Conservation (phyloP, 2,797 vertebrate genomes). For the Salmo trutta region DNA sequence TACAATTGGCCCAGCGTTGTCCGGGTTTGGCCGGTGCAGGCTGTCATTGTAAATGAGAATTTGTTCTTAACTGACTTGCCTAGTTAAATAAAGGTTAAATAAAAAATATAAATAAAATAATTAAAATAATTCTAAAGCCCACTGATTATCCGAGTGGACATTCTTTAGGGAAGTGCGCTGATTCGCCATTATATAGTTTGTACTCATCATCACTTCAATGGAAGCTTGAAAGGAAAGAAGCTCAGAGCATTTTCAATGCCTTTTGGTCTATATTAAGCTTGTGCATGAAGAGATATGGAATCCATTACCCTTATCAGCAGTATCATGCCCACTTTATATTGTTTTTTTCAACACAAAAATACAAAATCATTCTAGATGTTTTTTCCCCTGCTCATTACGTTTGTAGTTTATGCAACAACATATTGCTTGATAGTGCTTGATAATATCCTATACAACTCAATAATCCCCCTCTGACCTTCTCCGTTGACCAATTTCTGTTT, state of each 20-base stretch:
- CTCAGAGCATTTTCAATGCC: constrained; percentile 9
- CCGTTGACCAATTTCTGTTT: constrained; percentile 12
- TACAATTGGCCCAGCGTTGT: no score
- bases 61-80: no score
- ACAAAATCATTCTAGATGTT: background rate
- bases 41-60: no score
- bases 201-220: constrained; percentile 18
- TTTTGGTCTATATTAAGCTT: no score
- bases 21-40: no score
- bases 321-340: background rate
- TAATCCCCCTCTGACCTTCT: constrained; percentile 19
- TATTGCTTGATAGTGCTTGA: background rate
- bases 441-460: background rate
- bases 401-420: constrained; percentile 2
- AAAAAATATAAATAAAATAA: no score
- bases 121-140: background rate
- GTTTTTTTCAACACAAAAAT: background rate
- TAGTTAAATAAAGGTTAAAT: no score
- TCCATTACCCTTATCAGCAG: no score
- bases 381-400: background rate
- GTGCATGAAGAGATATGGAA: no score
- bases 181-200: constrained; percentile 26
- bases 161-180: background rate
- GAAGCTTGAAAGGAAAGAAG: constrained; percentile 12
- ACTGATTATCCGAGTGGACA: constrained; percentile 31